Evolutionary conservation across 2,888 invertebrate genomes (phyloP), one percentile per base, ranked within the genome.

Genomic region (Melanchra persicariae): DNA sequence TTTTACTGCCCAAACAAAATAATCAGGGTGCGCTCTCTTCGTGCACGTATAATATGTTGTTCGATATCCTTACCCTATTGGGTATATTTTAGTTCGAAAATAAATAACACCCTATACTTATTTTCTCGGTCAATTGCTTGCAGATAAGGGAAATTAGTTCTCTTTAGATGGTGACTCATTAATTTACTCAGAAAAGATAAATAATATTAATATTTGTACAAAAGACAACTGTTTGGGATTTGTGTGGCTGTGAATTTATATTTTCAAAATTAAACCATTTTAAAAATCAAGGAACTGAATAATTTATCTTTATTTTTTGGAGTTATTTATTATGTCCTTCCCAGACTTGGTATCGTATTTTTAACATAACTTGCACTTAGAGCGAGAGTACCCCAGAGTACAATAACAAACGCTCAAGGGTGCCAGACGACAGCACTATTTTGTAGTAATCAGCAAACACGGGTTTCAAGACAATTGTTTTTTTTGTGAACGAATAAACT

Each of bases 41-140:
- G 5, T 15, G 59, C 85, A 85, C 85, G 85, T 70, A 79, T 55
- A 30, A 64, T 61, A 51, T 60, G 12, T 52, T 58, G 22, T 26
- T 58, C 52, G 52, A 59, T 19, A 24, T 62, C n/a, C 55, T 34
- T n/a, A 7, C n/a, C 34, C n/a, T 37, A 15, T 34, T n/a, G 5
- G 9, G 12, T n/a, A 15, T 22, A 30, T 66, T 75, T 54, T 40
- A 24, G 17, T 17, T 26, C 47, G 40, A 52, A 59, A 66, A 47
- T 64, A 64, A 77, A 59, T 51, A 54, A 45, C 24, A 51, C 30
- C 3, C 0, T 24, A 12, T 10, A 47, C 8, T 64, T 51, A 43
- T 43, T 65, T 55, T 49, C 58, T 66, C 9, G 22, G 22, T 37
- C 10, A n/a, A n/a, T 45, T 49, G 10, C 40, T 67, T 63, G 19